Evolutionary conservation across 2,888 invertebrate genomes (phyloP), one percentile per base, ranked within the genome.

Genomic region (Pyrrhia umbra): DNA sequence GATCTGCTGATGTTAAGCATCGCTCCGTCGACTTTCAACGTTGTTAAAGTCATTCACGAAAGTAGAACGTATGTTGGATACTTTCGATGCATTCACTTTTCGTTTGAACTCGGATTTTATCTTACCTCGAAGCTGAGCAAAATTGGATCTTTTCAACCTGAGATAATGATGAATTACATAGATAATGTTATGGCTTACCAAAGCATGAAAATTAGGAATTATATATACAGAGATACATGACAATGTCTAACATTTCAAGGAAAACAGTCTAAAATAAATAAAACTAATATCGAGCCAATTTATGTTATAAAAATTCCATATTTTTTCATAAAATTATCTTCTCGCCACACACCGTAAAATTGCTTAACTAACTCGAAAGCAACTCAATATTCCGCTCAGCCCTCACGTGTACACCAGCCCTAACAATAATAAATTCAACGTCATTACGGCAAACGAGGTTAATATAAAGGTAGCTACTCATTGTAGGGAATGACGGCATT

Each of bases 371-470:
- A 63, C 37, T 43, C 40, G n/a, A 67, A 51, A 64, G 43, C 47
- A 47, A 37, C 55, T 47, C 61, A 42, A 46, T 68, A 61, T 60
- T 49, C 30, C 16, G n/a, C 49, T 40, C 40, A 71, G 47, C 67
- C 18, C 61, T 56, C 69, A 52, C 39, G 54, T 79, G 77, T 66
- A 58, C 16, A 71, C 47, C 64, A 21, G 52, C 68, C 69, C 73
- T 77, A 75, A 73, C 74, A 77, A 77, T 85, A 85, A 88, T 88
- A 87, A 86, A 88, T 88, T 84, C 71, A 75, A 61, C 67, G 80
- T 81, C 85, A 82, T 88, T 86, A 82, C 82, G 46, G 71, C 78
- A 83, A 88, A 88, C 83, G 87, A 88, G 85, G 85, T 84, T 85
- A 86, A 86, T 86, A 85, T 80, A 76, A 83, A 86, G 86, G 86